Evolutionary conservation across 2,888 invertebrate species (phyloP).

Genomic region (Ectemnius lituratus): DNA sequence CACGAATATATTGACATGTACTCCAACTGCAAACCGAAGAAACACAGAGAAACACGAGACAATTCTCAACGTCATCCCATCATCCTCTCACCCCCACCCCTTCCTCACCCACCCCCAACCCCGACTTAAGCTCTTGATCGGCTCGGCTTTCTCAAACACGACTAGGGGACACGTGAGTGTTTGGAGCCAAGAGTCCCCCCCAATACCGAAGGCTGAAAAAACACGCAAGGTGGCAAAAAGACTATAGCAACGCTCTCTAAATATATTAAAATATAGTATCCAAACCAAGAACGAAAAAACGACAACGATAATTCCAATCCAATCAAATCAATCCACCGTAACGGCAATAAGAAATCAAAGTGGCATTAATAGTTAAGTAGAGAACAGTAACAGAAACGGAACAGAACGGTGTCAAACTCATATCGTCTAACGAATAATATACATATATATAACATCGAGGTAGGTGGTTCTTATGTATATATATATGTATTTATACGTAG

Average conservation of each 20-base stretch:
- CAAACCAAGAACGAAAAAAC: slow-evolving; percentile 49
- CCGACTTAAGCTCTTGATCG: slow-evolving; percentile 56
- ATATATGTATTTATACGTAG: slow-evolving; percentile 61
- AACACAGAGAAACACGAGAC: neutral
- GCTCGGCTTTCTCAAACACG: slow-evolving; percentile 25
- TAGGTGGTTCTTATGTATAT: slow-evolving; percentile 47
- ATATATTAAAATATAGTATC: slow-evolving; percentile 10
- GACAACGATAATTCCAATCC: slow-evolving; percentile 50
- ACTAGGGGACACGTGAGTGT: slow-evolving; percentile 37
- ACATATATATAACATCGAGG: slow-evolving; percentile 60
- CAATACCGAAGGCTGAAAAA: slow-evolving; percentile 25
- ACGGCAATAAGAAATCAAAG: slow-evolving; percentile 60
- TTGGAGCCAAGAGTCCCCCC: slow-evolving; percentile 28
- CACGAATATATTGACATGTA: slow-evolving; percentile 34
- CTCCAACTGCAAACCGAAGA: neutral
- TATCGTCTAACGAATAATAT: slow-evolving; percentile 46
- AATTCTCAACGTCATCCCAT: neutral
- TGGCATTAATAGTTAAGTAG: slow-evolving; percentile 16
- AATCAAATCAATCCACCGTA: slow-evolving; percentile 47
- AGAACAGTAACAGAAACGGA: slow-evolving; percentile 43
- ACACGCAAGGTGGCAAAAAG: slow-evolving; percentile 1
- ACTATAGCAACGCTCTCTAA: slow-evolving; percentile 54
- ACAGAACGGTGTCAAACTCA: slow-evolving; percentile 37
- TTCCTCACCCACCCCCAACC: neutral
- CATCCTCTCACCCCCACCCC: neutral